Base-by-base conservation (phyloP, 2,113 vertebrate species). In the Seriola quinqueradiata region DNA sequence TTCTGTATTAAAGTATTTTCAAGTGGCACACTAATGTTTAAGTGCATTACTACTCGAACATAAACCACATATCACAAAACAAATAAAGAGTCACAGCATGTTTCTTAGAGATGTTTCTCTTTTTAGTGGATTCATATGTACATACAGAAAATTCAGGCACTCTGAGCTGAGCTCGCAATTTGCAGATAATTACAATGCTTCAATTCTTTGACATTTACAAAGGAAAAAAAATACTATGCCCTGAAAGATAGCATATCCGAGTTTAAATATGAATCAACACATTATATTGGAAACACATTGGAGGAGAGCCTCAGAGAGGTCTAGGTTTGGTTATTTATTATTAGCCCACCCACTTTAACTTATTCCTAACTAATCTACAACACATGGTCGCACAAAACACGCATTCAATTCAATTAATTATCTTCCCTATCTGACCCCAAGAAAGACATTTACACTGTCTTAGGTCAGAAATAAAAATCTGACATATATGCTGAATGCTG, bases 101-200 rank as follows among this genome's bases (percentile, higher is more conserved):
- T 76, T 92, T 91, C 75, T 85, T 83, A 79, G 74, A 85, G 79
- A 82, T 38, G 42, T 75, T 82, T 83, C 19, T 86, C 91, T 85
- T 60, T 91, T 92, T 93, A 87, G 77, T 89, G 67, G 82, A 90
- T 91, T 94, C 84, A 87, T 92, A 93, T 95, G 77, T 95, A 95
- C 94, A 95, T 89, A 92, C 92, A 94, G 90, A 92, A 90, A 91
- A 87, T 79, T 94, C 95, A 95, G 95, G 95, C 95, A 96, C 95
- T 95, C 95, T 90, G 92, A 94, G 92, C 90, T 67, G 83, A 87
- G 87, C 86, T 93, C 79, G 77, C 84, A 84, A 59, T 80, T 91
- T 84, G 86, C 90, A 94, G 90, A 92, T 92, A 91, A 93, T 91
- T 91, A 91, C 89, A 91, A 85, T 75, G 82, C 74, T 87, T 90